Base-by-base conservation (phyloP, 2,797 vertebrate species). In the Rhynchotus rufescens region DNA sequence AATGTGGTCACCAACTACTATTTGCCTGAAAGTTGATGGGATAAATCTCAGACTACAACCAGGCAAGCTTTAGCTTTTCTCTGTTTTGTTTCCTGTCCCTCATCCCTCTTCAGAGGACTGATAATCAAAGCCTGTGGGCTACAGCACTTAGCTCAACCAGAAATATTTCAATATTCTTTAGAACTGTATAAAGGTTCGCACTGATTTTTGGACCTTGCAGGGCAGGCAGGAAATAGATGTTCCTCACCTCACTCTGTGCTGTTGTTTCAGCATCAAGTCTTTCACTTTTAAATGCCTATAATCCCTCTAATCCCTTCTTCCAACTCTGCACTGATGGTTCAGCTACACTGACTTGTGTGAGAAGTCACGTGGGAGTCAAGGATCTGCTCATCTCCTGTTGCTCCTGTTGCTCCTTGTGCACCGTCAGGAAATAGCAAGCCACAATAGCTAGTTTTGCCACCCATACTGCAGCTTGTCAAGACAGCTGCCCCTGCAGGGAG, bases 281-380 rank as follows among this genome's bases (percentile, higher is more conserved):
- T 69, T 69, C 34, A 52, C 19, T 69, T 52, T 28, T 26, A 52
- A 52, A 52, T 15, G 51, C 15, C 28, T 52, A 10, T 28, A 69
- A 38, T 34, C 21, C 67, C 19, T 69, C 52, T 28, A 69, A 38
- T 34, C 21, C 67, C 19, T 69, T 69, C 34, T 34, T 34, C 49
- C 26, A 71, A 4, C 14, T 15, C 26, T 44, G 20, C 12, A 7
- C 1, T 30, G 32, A 7, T 19, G 12, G 23, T 36, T 74, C 47
- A 57, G 30, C 26, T 64, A 0, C 7, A 12, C 7, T 2, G 0
- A 13, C 16, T 34, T 7, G 40, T 34, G 13, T 5, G 7, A 4
- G 2, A 15, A 47, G 7, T 9, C 38, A 26, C 32, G 19, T 7
- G 56, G 49, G 54, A 74, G 36, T 10, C 30, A 75, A 62, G 51